A percentile compares a stretch with the other conserved stretches of the same genome.
These are phyloP conservation scores for Hyposoter dolosus DNA, from an alignment of 2,888 invertebrate species.

Conservation along the genomic window DNA sequence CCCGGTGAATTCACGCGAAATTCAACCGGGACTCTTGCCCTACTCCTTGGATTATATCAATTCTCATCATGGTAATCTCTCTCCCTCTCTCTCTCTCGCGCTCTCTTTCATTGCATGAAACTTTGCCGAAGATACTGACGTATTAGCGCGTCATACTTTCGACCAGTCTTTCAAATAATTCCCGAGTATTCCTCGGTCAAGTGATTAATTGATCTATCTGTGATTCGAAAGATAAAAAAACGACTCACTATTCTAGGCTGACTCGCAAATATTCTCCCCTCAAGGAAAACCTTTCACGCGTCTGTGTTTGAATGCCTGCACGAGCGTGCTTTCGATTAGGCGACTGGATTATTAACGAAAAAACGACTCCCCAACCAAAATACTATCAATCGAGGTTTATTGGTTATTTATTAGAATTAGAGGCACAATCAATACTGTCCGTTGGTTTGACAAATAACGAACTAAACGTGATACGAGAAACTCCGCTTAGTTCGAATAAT, in stretches of 20 bases:
- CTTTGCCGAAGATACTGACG: conserved; percentile 31
- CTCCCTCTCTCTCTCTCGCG: not conserved
- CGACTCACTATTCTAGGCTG: conserved; percentile 35
- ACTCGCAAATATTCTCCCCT: conserved; percentile 9
- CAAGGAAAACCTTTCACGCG: not conserved
- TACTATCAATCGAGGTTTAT: not conserved
- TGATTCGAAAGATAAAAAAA: not conserved
- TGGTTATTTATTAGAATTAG: not conserved
- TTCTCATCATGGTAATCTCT: conserved; percentile 39
- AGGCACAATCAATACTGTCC: not conserved
- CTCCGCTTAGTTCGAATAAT: not conserved
- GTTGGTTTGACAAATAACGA: not conserved
- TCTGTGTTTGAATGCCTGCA: not conserved
- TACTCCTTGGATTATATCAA: conserved; percentile 20
- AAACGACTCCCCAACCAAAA: not conserved
- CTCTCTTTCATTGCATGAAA: conserved; percentile 18
- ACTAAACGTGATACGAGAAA: not conserved
- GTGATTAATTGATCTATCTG: conserved; percentile 37
- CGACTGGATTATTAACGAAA: not conserved
- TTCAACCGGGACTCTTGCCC: conserved; percentile 23
- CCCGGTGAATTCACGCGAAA: conserved; percentile 42
- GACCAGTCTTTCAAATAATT: conserved; percentile 24
- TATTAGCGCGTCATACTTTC: conserved; percentile 20
- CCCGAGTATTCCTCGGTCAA: conserved; percentile 21
- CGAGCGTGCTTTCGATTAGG: conserved; percentile 16